Evolutionary conservation across 2,113 vertebrate species (phyloP).

Genomic region (Phalacrocorax aristotelis): DNA sequence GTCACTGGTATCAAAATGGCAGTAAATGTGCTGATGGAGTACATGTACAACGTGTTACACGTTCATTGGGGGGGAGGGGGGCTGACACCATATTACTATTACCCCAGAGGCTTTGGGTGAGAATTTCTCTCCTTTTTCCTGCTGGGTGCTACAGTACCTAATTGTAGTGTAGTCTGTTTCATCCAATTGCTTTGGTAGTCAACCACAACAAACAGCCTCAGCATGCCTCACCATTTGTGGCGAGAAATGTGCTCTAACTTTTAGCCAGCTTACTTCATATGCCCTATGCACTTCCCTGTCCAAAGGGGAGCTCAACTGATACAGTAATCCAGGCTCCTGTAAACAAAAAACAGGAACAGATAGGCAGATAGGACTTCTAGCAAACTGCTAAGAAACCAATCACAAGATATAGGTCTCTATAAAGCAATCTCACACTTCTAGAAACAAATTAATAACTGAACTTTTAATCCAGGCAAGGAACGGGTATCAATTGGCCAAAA

Average conservation of each 20-base stretch:
- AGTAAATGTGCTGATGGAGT: not conserved
- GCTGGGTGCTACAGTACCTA: not conserved
- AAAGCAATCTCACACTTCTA: not conserved
- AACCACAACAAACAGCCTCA: rapidly evolving
- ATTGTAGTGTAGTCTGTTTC: rapidly evolving
- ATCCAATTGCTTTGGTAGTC: not conserved
- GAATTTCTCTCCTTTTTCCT: not conserved
- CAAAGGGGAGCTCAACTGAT: not conserved
- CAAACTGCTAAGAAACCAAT: not conserved
- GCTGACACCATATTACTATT: not conserved
- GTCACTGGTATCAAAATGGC: not conserved
- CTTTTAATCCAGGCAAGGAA: not conserved
- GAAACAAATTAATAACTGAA: not conserved
- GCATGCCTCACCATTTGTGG: not conserved
- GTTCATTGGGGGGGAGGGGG: no score
- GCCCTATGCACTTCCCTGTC: not conserved
- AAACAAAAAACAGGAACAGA: not conserved
- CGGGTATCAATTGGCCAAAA: not conserved
- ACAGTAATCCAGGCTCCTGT: not conserved
- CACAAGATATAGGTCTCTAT: not conserved
- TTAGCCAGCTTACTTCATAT: not conserved
- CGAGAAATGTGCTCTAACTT: not conserved
- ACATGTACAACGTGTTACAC: rapidly evolving
- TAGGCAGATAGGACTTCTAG: not conserved
- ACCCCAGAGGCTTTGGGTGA: not conserved